phyloP scores from a whole-genome alignment of 2,888 invertebrate genomes.

The Lacanobia wlatinum region DNA sequence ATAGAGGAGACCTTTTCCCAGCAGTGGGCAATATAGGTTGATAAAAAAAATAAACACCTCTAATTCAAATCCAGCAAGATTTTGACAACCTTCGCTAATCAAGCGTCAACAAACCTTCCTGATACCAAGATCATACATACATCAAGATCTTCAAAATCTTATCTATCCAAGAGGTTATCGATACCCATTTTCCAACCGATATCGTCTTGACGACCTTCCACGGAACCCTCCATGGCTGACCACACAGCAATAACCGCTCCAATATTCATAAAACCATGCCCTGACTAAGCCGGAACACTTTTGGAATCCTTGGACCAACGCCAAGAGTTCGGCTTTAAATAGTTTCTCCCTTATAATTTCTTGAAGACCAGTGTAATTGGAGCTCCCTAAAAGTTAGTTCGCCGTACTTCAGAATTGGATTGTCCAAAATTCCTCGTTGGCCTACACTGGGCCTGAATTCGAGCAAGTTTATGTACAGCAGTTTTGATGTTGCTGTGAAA shows the following conservation, averaged over 20 bases:
- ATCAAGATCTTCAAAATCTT: neutral
- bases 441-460: constrained; percentile 29
- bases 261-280: constrained; percentile 51
- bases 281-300: constrained; percentile 42
- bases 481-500: constrained; percentile 18
- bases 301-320: constrained; percentile 37
- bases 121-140: too few species aligned
- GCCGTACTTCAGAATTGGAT: constrained; percentile 35
- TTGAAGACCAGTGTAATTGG: constrained; percentile 22
- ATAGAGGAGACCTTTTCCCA: too few species aligned
- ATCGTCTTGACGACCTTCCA: neutral
- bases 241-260: constrained; percentile 42
- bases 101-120: too few species aligned
- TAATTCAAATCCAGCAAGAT: neutral
- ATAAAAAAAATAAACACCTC: too few species aligned
- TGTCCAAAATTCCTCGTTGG: constrained; percentile 42
- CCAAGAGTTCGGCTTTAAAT: constrained; percentile 41
- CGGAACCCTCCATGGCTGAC: constrained; percentile 28
- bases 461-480: constrained; percentile 36
- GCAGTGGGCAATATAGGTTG: too few species aligned
- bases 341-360: neutral
- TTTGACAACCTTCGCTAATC: neutral
- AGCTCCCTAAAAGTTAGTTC: constrained; percentile 51
- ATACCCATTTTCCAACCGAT: constrained; percentile 8
- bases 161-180: neutral